Percentiles rank a stretch among this genome's conserved stretches.
phyloP scores from a whole-genome alignment of 2,888 invertebrate genomes.

The Drosophila quinaria region DNA sequence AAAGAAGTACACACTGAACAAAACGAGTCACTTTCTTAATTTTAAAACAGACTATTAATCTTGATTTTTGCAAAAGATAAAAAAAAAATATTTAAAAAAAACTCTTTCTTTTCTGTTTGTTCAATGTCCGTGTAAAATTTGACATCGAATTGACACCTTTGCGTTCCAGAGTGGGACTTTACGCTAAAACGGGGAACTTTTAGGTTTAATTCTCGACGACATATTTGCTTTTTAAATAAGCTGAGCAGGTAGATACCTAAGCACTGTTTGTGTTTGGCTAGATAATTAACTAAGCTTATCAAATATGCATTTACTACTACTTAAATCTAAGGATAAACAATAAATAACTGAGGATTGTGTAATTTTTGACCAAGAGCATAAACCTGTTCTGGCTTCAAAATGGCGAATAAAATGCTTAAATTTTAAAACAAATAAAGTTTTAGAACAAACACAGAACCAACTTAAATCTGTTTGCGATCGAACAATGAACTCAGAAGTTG shows the following conservation, averaged over 20 bases:
- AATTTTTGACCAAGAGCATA: not conserved
- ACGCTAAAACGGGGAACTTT: conserved; percentile 30
- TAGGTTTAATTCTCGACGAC: conserved; percentile 13
- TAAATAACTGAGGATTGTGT: not conserved
- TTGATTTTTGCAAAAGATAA: not conserved
- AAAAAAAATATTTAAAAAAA: not conserved
- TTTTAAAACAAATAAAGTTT: not conserved
- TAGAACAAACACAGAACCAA: not conserved
- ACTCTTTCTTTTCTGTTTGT: conserved; percentile 23
- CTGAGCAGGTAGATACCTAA: conserved; percentile 13
- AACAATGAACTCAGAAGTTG: not conserved
- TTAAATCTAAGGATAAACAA: not conserved
- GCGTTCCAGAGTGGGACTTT: conserved; percentile 2
- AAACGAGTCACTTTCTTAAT: conserved; percentile 56
- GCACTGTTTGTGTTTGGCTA: conserved; percentile 1
- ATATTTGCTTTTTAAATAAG: conserved; percentile 15
- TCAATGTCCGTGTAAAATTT: conserved; percentile 44
- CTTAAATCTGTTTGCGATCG: not conserved
- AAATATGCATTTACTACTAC: not conserved
- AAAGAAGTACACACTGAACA: conserved; percentile 23
- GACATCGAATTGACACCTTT: conserved; percentile 32
- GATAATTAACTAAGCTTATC: conserved; percentile 8
- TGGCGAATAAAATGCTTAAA: not conserved
- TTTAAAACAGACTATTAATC: conserved; percentile 15
- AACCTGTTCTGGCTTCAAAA: not conserved